Base-by-base conservation (phyloP, 2,113 vertebrate species). In the Callopanchax toddi region DNA sequence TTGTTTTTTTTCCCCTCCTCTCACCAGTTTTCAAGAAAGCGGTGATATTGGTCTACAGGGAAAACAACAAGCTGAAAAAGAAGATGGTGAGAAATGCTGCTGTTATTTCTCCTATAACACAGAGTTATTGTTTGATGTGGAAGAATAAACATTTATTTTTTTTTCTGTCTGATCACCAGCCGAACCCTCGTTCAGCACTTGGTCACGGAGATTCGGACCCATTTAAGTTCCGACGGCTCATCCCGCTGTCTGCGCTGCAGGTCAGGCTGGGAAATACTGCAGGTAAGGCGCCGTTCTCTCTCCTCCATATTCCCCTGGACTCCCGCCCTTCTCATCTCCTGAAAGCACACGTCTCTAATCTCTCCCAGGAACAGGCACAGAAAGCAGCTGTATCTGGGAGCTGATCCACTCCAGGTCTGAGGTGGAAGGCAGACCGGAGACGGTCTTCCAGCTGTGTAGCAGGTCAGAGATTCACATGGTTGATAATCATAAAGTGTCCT, bases 151-250 rank as follows among this genome's bases (percentile, higher is more conserved):
- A 1, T 57, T 5, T 12, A 3, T 53, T 2, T 71, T 21, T 68
- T 91, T 74, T 36, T 22, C 63, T 32, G 29, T 87, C 71, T 59
- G 15, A 11, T 40, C 25, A 56, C 44, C 91, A 96, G 84, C 71
- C 92, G 0, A 94, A 92, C 53, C 86, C 91, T 53, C 95, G 96
- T 13, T 90, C 93, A 2, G 81, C 89, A 0, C 93, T 93, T 71
- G 90, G 81, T 84, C 92, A 95, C 1, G 93, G 93, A 21, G 97
- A 99, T 73, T 71, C 93, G 67, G 97, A 99, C 81, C 93, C 93
- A 0, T 96, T 98, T 75, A 98, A 98, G 83, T 98, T 99, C 85
- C 95, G 96, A 44, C 98, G 97, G 96, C 76, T 99, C 82, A 95
- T 98, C 87, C 97, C 97, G 44, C 90, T 96, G 77, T 97, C 96